Base-by-base conservation (phyloP, 2,888 invertebrate genomes). In the Mycalesis mineus region DNA sequence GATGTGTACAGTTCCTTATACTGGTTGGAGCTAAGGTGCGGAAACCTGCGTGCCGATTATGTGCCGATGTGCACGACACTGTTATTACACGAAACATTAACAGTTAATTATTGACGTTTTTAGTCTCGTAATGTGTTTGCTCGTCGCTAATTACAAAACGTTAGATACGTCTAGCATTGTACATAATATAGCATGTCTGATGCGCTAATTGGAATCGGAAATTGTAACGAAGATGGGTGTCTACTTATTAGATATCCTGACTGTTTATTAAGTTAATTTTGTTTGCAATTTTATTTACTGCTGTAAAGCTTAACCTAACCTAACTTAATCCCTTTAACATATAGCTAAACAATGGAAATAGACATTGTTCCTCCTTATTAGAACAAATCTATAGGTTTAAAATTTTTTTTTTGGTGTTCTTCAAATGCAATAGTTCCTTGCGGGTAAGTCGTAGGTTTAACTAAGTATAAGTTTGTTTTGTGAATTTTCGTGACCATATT, bases 21-120 rank as follows among this genome's bases (percentile, higher is more conserved):
- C 65, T n/a, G n/a, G n/a, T n/a, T n/a, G n/a, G n/a, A n/a, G 65
- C 65, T 57, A 56, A 65, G 60, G 62, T 63, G 61, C 63, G 67
- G 64, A 68, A 65, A 61, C 55, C 57, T 36, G 36, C 42, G 55
- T 55, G 61, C 39, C 44, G 64, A 68, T 65, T 56, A 29, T 40
- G 28, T 29, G 40, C 40, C 51, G 40, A 51, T 51, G 11, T 63
- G 62, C 64, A 65, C 65, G 60, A 61, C 61, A 64, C 54, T 61
- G 61, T 63, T 63, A 65, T 66, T 66, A 63, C 58, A 57, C 50
- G 50, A 54, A 56, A 59, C 63, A 64, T 66, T 67, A 67, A 59
- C 64, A 62, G 59, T 54, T 64, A 63, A 63, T 68, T 59, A 65
- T 63, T 60, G 61, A 54, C 52, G 48, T 57, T 66, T 62, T 65